Evolutionary conservation across 2,113 vertebrate genomes (phyloP), one percentile per base, ranked within the genome.

Genomic region (Gadus macrocephalus): DNA sequence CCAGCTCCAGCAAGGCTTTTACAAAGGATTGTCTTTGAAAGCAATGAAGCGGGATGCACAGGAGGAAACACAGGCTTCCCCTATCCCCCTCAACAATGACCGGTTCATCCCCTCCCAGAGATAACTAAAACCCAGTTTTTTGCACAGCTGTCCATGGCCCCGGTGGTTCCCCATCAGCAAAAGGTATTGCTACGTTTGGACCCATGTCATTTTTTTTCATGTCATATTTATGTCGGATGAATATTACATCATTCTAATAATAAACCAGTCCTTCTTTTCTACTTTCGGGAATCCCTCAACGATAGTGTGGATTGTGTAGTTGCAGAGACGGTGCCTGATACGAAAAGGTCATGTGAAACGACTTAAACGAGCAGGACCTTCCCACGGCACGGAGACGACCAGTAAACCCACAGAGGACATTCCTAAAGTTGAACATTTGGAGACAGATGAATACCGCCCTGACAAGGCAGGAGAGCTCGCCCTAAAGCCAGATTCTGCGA

Each of bases 41-140:
- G 19, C 66, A 8, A 38, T 16, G 67, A 83, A 56, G 67, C 15
- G 66, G 17, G 53, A 7, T 38, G 8, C 25, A 22, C 31, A 66
- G 60, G 61, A 79, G 7, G 76, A 67, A 20, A 17, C 28, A 16
- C 42, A 69, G 2, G 1, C 19, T 63, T 20, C 28, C 0, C n/a
- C 64, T 0, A 0, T 79, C 15, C 28, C 56, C 63, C 71, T 74
- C 15, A 25, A 53, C 19, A 78, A 71, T 58, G 70, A 85, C 28
- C 2, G 20, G 28, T 55, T 25, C 61, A 83, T 5, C 73, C 72
- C 71, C 79, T 63, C 7, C 17, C 55, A n/a, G 38, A 70, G 17
- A 82, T 82, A 70, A 78, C 64, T 14, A 77, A 89, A 76, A 9
- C 53, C 5, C 78, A 77, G 68, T 88, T 89, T 63, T 66, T 81